Percentiles rank a stretch among this genome's conserved stretches.
These are phyloP conservation scores for Lepilemur ruficaudatus DNA, from an alignment of 2,797 vertebrate genomes.

Conservation along the genomic window DNA sequence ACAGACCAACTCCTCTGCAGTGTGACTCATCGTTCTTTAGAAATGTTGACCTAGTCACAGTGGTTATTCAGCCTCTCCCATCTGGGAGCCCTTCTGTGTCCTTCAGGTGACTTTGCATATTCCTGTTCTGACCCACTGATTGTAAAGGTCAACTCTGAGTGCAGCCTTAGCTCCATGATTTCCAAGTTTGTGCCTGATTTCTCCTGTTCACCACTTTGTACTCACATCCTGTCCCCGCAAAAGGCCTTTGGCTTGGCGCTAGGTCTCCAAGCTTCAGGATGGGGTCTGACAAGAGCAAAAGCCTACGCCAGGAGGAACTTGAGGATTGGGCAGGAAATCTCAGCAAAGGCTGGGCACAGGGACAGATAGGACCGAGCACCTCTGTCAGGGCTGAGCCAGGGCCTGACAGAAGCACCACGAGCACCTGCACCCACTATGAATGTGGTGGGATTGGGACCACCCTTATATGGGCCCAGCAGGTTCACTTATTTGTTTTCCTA, in stretches of 20 bases:
- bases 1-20: not conserved
- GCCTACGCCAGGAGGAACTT: not conserved
- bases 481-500: not conserved
- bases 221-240: rapidly evolving
- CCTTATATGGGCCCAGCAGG: not conserved
- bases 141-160: not conserved
- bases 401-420: not conserved
- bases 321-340: not conserved
- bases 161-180: not conserved
- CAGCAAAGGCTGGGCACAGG: not conserved
- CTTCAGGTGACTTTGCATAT: not conserved
- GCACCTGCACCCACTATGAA: not conserved
- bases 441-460: not conserved
- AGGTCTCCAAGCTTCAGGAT: not conserved
- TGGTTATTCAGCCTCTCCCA: not conserved
- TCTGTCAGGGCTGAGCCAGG: not conserved
- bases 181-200: not conserved
- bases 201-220: not conserved
- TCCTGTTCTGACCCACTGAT: not conserved
- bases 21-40: not conserved
- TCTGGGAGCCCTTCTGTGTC: not conserved
- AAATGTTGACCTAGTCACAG: not conserved
- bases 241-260: not conserved
- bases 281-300: not conserved
- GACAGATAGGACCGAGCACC: not conserved